Base-by-base conservation (phyloP, 1,140 invertebrate genomes). In the Pogonomyrmex californicus region DNA sequence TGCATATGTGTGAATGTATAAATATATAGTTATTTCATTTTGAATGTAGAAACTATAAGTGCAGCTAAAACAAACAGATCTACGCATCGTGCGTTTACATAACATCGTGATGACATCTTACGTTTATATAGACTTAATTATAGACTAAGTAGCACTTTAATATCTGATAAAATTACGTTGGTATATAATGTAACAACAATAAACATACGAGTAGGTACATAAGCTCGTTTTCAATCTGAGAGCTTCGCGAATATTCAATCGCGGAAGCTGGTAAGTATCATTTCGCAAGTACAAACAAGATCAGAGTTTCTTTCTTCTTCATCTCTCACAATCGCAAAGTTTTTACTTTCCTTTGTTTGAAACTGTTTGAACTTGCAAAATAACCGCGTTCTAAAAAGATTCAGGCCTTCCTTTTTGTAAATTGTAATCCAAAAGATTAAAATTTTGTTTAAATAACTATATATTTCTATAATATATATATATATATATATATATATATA, bases 231-330 rank as follows among this genome's bases (percentile, higher is more conserved):
- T 87, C 65, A 9, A 79, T 79, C 7, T 63, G 33, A 78, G 47
- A 86, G 73, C 76, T 62, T 81, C 76, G 71, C 73, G 54, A 63
- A 88, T 58, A 6, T 78, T 6, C 9, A 30, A 70, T 83, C 78
- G 73, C 77, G 58, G n/a, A 81, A 77, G 54, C 79, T 2, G 33
- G 49, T 85, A 85, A 47, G 36, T 60, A 70, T 60, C 51, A 49
- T 90, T 91, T 86, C 65, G 58, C 88, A 91, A 91, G 82, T 73
- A 49, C 89, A 91, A 91, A 90, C 88, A 90, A 90, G 23, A 12
- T 58, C 65, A 30, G 23, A 23, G 23, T 56, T 36, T 33, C 65
- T 17, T 63, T 58, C 23, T 5, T 66, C 23, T 1, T 68, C 4
- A 47, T 10, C 63, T 51, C n/a, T 58, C 10, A n/a, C 41, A 60